Conservation (phyloP, 2,797 vertebrate species). For the Hephaestus fuliginosus region DNA sequence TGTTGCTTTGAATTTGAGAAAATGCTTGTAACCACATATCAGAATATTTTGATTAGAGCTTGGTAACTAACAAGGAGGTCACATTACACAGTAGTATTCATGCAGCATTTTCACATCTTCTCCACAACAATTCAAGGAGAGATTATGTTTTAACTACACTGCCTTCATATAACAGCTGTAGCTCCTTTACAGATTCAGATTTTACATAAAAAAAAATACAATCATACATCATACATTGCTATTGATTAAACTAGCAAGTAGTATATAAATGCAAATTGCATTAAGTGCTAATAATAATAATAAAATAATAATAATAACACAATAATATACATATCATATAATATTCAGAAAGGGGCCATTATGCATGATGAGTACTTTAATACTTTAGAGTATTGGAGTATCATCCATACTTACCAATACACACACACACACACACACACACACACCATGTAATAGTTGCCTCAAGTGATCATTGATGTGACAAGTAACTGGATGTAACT, state of each 20-base stretch:
- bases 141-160: background rate
- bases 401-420: background rate
- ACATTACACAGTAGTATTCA: no score
- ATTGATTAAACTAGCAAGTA: background rate
- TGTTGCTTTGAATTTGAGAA: slow-evolving; percentile 5
- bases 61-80: background rate
- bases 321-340: background rate
- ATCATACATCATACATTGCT: background rate
- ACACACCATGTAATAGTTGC: slow-evolving; percentile 32
- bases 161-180: background rate
- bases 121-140: background rate
- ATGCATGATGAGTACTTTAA: background rate
- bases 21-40: background rate
- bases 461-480: slow-evolving; percentile 40
- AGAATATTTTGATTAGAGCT: slow-evolving; percentile 1
- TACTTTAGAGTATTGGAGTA: background rate
- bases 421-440: background rate
- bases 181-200: background rate
- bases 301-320: background rate
- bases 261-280: background rate
- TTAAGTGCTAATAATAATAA: background rate
- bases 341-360: background rate
- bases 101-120: background rate
- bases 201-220: background rate
- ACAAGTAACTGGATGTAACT: slow-evolving; percentile 36